A percentile compares a stretch with the other conserved stretches of the same genome.
These are phyloP conservation scores for Pherbina coryleti DNA, from an alignment of 2,888 invertebrate species.

Conservation along the genomic window DNA sequence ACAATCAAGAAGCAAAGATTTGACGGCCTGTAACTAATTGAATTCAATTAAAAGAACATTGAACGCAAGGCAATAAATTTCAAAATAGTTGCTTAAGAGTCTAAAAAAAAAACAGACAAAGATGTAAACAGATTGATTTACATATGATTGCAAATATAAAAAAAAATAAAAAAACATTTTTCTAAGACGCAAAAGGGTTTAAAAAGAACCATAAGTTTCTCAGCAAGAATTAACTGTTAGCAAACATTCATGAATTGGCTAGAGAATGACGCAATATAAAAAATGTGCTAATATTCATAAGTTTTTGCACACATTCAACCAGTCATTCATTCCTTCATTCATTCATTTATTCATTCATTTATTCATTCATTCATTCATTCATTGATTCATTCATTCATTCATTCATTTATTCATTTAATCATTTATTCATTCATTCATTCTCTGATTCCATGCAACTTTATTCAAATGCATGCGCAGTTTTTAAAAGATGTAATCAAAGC, in stretches of 20 bases:
- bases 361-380: neutral
- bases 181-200: neutral
- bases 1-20: too few species aligned
- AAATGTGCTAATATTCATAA: neutral
- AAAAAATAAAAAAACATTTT: neutral
- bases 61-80: neutral
- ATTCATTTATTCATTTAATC: neutral
- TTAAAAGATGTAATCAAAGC: neutral
- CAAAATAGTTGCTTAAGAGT: neutral
- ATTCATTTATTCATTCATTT: constrained; percentile 1
- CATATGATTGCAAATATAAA: neutral
- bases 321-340: too few species aligned
- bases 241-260: too few species aligned
- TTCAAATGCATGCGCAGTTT: neutral
- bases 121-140: neutral
- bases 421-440: neutral
- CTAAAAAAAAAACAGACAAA: neutral
- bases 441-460: neutral
- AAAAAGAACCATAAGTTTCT: neutral
- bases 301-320: neutral
- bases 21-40: neutral
- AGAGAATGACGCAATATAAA: neutral
- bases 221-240: too few species aligned
- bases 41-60: constrained; percentile 11
- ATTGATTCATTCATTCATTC: neutral